phyloP scores from a whole-genome alignment of 2,113 vertebrate genomes.

The Antigone vipio region DNA sequence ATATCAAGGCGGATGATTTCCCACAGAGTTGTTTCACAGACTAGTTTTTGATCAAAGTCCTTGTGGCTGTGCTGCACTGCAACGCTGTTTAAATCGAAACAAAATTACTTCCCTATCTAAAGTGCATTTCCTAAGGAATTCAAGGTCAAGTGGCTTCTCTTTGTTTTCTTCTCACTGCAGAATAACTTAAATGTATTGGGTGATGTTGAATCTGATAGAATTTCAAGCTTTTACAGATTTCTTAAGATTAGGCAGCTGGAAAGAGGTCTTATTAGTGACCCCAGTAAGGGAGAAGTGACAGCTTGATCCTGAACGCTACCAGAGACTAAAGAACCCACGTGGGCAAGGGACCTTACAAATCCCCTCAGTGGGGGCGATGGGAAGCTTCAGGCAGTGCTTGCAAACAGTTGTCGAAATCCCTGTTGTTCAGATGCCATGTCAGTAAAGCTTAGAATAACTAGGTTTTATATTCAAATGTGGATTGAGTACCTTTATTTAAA shows the following conservation, averaged over 20 bases:
- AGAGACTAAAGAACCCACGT: not conserved
- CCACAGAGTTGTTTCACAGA: not conserved
- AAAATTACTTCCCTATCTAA: not conserved
- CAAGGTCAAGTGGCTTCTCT: not conserved
- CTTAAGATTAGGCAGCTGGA: not conserved
- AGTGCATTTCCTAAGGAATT: not conserved
- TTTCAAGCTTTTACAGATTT: not conserved
- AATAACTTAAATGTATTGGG: not conserved
- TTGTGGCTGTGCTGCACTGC: not conserved
- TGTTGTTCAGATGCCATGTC: accelerated
- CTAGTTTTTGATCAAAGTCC: not conserved
- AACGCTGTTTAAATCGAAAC: not conserved
- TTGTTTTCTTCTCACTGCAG: not conserved
- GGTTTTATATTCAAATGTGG: not conserved
- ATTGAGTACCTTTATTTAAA: no score
- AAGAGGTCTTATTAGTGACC: not conserved
- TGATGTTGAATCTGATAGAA: not conserved
- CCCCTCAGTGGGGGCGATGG: not conserved
- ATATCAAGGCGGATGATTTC: not conserved
- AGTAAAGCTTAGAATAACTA: not conserved
- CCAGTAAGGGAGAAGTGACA: not conserved
- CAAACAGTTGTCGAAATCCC: not conserved
- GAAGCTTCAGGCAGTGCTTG: not conserved
- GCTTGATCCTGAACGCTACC: not conserved
- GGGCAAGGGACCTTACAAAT: not conserved